Evolutionary conservation across 2,797 vertebrate species (phyloP), one percentile per base, ranked within the genome.

Genomic region (Picus viridis): DNA sequence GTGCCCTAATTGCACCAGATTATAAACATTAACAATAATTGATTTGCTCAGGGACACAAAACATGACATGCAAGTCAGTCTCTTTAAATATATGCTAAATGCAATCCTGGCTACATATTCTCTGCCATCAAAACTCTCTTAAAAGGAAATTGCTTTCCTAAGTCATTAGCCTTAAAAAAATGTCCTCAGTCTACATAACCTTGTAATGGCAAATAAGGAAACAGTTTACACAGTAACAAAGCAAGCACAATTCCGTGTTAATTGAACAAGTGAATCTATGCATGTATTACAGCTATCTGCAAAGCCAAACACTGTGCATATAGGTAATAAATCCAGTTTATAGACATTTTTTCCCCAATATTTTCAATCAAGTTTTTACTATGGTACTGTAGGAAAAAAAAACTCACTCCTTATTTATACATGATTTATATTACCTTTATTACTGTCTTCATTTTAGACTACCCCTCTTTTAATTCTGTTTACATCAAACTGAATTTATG

Each of bases 71-170:
- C 36, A 54, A 81, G 68, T 45, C 13, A 41, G 9, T 16, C 24
- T 63, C 12, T 12, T 86, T 70, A 86, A 88, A 63, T 82, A 47
- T 26, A 64, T n/a, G 57, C 45, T 58, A 32, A 88, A 86, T 26
- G 16, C 22, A 86, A 51, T 82, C 23, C 43, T 3, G 30, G 41
- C 61, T 45, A 39, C 27, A 54, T 34, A 26, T 54, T 73, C 7
- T 83, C 19, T 72, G 27, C 12, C 30, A 73, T 73, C 32, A 61
- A 30, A 89, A 68, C 30, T 87, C 49, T 16, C 17, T 73, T 29
- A 78, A 89, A 88, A 78, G 53, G 39, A 94, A 89, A 83, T 51
- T 53, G 74, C 58, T 91, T 95, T 62, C 59, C 30, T 65, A 83
- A 89, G 27, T 68, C 27, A 83, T 75, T 57, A 92, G 41, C 45